Conservation (phyloP, 2,888 invertebrate species). For the Nomada ruficornis region DNA sequence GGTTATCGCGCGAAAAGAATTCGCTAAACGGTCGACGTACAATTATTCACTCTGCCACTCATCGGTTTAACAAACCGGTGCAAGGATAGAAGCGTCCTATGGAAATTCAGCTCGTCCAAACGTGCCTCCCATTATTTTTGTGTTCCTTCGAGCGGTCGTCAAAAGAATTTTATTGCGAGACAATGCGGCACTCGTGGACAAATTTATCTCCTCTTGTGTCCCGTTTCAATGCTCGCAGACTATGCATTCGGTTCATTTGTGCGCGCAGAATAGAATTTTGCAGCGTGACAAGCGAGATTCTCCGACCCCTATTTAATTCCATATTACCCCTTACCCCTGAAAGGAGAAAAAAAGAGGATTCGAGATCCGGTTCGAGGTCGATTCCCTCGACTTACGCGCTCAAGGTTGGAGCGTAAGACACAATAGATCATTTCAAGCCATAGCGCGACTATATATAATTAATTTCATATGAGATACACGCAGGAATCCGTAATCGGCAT, state of each 20-base stretch:
- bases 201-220: slow-evolving; percentile 42
- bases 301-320: slow-evolving; percentile 63
- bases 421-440: slow-evolving; percentile 66
- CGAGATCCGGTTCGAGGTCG: slow-evolving; percentile 68
- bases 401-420: slow-evolving; percentile 67
- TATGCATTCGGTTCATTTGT: slow-evolving; percentile 45
- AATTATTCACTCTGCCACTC: not conserved
- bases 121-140: slow-evolving; percentile 27
- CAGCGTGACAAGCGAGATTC: slow-evolving; percentile 61
- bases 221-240: slow-evolving; percentile 37
- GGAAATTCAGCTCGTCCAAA: slow-evolving; percentile 15
- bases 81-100: not conserved
- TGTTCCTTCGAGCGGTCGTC: slow-evolving; percentile 26
- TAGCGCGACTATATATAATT: slow-evolving; percentile 26
- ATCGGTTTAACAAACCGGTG: not conserved
- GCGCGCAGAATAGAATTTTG: slow-evolving; percentile 42
- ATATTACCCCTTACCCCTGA: slow-evolving; percentile 58
- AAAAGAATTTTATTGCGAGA: slow-evolving; percentile 43
- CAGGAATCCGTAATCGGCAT: slow-evolving; percentile 31
- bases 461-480: slow-evolving; percentile 36
- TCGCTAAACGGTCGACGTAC: slow-evolving; percentile 23
- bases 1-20: slow-evolving; percentile 37
- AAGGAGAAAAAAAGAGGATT: slow-evolving; percentile 49
- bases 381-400: slow-evolving; percentile 64
- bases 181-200: slow-evolving; percentile 35